These are phyloP conservation scores for Drosophila subpulchrella DNA, from an alignment of 1,140 invertebrate genomes.

Conservation along the genomic window DNA sequence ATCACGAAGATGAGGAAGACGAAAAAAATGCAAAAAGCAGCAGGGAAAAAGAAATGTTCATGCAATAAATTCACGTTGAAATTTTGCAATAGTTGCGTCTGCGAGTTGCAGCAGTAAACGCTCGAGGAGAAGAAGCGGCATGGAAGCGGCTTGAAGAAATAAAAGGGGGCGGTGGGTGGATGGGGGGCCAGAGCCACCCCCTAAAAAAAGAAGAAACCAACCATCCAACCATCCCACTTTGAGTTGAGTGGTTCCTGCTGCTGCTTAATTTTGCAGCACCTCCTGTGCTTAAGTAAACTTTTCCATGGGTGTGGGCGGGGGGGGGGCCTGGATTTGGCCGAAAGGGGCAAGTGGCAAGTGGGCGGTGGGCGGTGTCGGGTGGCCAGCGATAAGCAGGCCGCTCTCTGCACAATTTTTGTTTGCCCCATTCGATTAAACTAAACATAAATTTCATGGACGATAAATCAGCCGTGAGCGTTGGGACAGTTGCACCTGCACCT, in stretches of 20 bases:
- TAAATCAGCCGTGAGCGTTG: conserved; percentile 72
- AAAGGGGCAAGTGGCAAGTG: neutral
- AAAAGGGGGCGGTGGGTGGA: conserved; percentile 33
- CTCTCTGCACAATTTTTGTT: conserved; percentile 54
- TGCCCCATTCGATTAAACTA: conserved; percentile 78
- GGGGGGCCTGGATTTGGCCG: neutral
- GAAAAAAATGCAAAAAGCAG: conserved; percentile 41
- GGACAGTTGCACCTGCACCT: conserved; percentile 56
- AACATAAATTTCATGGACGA: conserved; percentile 78
- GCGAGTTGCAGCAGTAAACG: conserved; percentile 49
- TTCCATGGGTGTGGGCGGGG: conserved; percentile 3
- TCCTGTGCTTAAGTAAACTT: conserved; percentile 62
- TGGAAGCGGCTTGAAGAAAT: conserved; percentile 40
- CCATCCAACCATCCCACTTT: conserved; percentile 12
- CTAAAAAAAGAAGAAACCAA: neutral
- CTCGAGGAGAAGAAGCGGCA: conserved; percentile 19
- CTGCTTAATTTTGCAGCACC: conserved; percentile 63
- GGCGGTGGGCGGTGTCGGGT: conserved; percentile 11
- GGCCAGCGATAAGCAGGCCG: conserved; percentile 58
- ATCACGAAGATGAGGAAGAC: conserved; percentile 48
- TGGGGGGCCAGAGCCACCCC: neutral
- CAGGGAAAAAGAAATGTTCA: conserved; percentile 54
- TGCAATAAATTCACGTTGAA: conserved; percentile 77
- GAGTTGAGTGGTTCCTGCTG: conserved; percentile 54
- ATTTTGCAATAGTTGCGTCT: conserved; percentile 75